Conservation (phyloP, 2,113 vertebrate genomes). For the Dicerorhinus sumatrensis region DNA sequence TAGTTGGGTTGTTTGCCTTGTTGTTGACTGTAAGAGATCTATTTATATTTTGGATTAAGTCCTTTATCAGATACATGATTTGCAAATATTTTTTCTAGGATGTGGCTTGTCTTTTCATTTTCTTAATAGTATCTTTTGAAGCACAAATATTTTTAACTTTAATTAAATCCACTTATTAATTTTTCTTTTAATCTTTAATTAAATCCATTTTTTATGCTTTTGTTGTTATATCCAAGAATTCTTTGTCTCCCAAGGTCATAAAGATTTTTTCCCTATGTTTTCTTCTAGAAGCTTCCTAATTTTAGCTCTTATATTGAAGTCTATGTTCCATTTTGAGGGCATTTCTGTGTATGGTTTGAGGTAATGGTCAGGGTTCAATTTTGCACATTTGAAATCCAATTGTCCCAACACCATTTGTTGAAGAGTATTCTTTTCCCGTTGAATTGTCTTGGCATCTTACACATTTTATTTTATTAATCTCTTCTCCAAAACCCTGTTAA, state of each 20-base stretch:
- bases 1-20: neutral
- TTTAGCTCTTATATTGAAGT: neutral
- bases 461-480: neutral
- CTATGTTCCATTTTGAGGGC: neutral
- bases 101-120: conserved; percentile 36
- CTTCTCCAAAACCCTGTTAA: neutral
- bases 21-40: neutral
- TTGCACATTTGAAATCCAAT: neutral
- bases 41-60: neutral
- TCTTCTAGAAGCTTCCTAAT: neutral
- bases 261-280: neutral
- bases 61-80: neutral
- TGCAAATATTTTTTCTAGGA: neutral
- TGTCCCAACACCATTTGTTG: neutral
- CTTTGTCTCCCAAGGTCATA: neutral
- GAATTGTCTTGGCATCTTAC: neutral
- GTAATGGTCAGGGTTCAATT: neutral
- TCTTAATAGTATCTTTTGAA: neutral
- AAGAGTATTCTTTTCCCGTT: neutral
- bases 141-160: neutral
- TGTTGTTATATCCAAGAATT: neutral
- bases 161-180: neutral
- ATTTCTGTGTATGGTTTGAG: neutral
- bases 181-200: neutral
- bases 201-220: neutral